Conservation (phyloP, 2,797 vertebrate species). For the Sitta carolinensis region DNA sequence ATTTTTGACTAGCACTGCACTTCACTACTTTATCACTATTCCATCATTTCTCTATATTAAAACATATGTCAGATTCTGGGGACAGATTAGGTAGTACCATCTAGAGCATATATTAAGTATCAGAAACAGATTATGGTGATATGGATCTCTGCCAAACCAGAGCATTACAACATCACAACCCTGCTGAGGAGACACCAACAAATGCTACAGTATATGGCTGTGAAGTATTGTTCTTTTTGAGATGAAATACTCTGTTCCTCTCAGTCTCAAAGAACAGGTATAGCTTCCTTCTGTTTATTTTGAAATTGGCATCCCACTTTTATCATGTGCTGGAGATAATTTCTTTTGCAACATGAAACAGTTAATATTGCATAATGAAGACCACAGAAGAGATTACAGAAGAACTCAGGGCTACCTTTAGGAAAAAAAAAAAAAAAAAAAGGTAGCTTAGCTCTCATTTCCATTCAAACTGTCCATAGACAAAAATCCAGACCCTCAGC, state of each 20-base stretch:
- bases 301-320: not conserved
- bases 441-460: not conserved
- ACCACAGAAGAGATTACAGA: not conserved
- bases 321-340: not conserved
- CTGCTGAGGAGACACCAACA: not conserved
- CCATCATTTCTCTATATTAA: constrained; percentile 1
- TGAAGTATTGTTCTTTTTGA: constrained; percentile 9
- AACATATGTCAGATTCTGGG: not conserved
- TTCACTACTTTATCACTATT: not conserved
- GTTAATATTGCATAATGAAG: not conserved
- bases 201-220: not conserved
- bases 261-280: not conserved
- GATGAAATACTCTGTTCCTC: constrained; percentile 19
- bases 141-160: constrained; percentile 34
- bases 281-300: not conserved
- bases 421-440: too few species aligned
- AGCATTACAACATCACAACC: constrained; percentile 4
- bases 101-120: not conserved
- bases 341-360: not conserved
- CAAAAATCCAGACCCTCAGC: not conserved
- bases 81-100: not conserved
- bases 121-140: not conserved
- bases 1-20: not conserved
- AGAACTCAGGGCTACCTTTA: not conserved
- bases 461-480: not conserved